phyloP scores from a whole-genome alignment of 2,113 vertebrate species.

The Polyodon spathula region DNA sequence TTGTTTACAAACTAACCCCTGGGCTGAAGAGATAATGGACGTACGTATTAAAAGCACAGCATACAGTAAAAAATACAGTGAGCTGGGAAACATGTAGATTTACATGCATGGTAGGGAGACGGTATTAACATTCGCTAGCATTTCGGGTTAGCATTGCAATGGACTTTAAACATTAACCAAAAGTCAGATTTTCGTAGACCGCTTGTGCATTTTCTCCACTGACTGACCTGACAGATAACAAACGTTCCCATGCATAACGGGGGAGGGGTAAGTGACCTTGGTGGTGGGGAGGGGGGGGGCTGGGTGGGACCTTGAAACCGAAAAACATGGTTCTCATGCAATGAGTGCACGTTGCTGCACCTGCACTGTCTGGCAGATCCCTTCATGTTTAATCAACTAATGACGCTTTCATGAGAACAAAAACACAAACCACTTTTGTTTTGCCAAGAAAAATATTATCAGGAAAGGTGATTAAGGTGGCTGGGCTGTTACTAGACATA shows the following conservation, averaged over 20 bases:
- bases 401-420: slow-evolving; percentile 3
- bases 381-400: slow-evolving; percentile 27
- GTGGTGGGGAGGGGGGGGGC: slow-evolving; percentile 55
- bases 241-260: slow-evolving; percentile 56
- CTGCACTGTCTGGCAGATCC: slow-evolving; percentile 39
- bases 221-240: too few relatives aligned
- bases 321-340: slow-evolving; percentile 41
- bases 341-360: slow-evolving; percentile 46
- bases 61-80: too few relatives aligned
- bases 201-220: too few relatives aligned
- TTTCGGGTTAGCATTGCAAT: too few relatives aligned
- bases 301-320: slow-evolving; percentile 53
- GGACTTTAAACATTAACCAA: too few relatives aligned
- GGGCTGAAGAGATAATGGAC: too few relatives aligned
- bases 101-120: too few relatives aligned
- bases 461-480: slow-evolving; percentile 8
- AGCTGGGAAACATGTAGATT: too few relatives aligned
- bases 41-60: too few relatives aligned
- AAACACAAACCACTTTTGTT: slow-evolving; percentile 35
- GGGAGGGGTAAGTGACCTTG: slow-evolving; percentile 50
- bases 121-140: too few relatives aligned
- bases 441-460: slow-evolving; percentile 34
- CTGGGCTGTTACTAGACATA: slow-evolving; percentile 16
- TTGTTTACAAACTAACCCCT: too few relatives aligned
- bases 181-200: too few relatives aligned